Evolutionary conservation across 1,140 invertebrate genomes (phyloP).

Genomic region (Drosophila melanogaster): DNA sequence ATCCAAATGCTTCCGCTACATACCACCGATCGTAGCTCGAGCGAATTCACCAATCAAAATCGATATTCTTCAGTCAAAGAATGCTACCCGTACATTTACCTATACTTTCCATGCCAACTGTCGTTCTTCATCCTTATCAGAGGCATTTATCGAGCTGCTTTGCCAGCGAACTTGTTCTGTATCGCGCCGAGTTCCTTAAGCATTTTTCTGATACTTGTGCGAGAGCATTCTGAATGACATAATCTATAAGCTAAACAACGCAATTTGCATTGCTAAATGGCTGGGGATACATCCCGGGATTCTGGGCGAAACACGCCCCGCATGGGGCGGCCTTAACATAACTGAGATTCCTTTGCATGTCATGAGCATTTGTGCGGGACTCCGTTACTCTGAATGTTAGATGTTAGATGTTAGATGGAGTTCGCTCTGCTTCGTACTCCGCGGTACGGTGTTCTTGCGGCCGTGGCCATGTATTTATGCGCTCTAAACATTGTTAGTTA

Average conservation of each 20-base stretch:
- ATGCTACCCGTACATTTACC: constrained; percentile 36
- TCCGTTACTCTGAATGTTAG: constrained; percentile 68
- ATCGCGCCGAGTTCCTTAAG: constrained; percentile 43
- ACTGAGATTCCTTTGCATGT: constrained; percentile 77
- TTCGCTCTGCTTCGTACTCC: constrained; percentile 7
- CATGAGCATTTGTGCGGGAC: constrained; percentile 75
- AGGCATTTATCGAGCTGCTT: constrained; percentile 48
- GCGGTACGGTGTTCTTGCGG: constrained; percentile 22
- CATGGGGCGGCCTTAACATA: constrained; percentile 53
- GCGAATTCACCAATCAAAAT: constrained; percentile 25
- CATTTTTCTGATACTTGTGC: constrained; percentile 66
- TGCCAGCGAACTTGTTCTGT: constrained; percentile 58
- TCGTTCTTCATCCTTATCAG: constrained; percentile 53
- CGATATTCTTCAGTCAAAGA: constrained; percentile 4
- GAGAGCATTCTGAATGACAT: constrained; percentile 74
- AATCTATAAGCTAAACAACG: constrained; percentile 76
- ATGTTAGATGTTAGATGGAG: constrained; percentile 59
- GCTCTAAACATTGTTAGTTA: constrained; percentile 79
- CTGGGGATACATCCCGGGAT: constrained; percentile 18
- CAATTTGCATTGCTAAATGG: constrained; percentile 80
- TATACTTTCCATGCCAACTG: constrained; percentile 47
- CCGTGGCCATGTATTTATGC: constrained; percentile 73
- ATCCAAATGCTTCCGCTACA: not conserved
- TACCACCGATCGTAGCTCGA: not conserved
- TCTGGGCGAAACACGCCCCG: constrained; percentile 32